Conservation (phyloP, 2,888 invertebrate genomes). For the Horisme vitalbata region DNA sequence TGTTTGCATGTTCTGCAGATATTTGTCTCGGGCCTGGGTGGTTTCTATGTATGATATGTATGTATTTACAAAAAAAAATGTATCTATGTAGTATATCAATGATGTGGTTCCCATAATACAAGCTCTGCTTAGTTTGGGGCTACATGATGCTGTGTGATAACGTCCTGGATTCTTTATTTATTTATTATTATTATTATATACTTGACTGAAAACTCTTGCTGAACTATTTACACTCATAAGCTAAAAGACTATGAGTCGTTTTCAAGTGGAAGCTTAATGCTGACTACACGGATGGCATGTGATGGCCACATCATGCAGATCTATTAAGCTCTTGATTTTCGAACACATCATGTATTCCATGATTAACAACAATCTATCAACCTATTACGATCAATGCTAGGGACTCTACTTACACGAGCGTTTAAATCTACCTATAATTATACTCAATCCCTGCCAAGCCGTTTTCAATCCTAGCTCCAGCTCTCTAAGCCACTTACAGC, state of each 20-base stretch:
- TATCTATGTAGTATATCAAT: no score
- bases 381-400: background rate
- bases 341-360: background rate
- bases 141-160: no score
- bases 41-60: no score
- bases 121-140: no score
- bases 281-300: background rate
- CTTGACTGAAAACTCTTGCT: background rate
- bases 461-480: background rate
- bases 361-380: background rate
- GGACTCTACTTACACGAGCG: background rate
- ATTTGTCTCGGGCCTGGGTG: no score
- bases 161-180: no score
- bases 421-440: constrained; percentile 2
- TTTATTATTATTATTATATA: no score
- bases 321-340: no score
- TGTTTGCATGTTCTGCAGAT: no score
- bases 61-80: no score
- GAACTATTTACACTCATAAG: background rate
- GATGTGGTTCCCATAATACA: no score
- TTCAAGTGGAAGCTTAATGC: background rate
- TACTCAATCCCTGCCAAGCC: constrained; percentile 1
- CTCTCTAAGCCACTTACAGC: background rate
- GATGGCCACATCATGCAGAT: no score
- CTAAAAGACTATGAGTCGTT: background rate